These are phyloP conservation scores for Diachasmimorpha longicaudata DNA, from an alignment of 1,140 invertebrate genomes.

Conservation along the genomic window DNA sequence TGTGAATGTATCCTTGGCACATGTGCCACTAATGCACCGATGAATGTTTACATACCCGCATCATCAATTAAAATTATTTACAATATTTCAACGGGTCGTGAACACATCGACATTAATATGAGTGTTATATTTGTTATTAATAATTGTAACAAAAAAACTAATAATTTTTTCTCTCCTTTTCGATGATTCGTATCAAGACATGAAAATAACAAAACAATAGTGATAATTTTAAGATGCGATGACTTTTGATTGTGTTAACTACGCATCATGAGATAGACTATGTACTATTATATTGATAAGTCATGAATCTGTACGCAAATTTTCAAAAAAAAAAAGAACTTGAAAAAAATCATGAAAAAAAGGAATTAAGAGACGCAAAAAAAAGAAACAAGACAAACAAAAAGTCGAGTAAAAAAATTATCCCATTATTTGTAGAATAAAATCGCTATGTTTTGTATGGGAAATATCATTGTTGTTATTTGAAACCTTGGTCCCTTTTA, in stretches of 20 bases:
- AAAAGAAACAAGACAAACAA: conserved; percentile 21
- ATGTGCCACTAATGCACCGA: conserved; percentile 38
- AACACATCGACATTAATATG: conserved; percentile 47
- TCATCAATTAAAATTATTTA: conserved; percentile 27
- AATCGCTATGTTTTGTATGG: conserved; percentile 64
- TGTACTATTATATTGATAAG: conserved; percentile 40
- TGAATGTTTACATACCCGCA: conserved; percentile 34
- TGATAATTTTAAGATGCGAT: background rate
- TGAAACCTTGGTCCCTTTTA: background rate
- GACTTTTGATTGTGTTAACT: conserved; percentile 22
- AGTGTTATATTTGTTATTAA: conserved; percentile 51
- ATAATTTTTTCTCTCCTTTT: conserved; percentile 7
- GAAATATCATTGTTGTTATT: conserved; percentile 30
- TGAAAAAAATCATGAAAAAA: conserved; percentile 15
- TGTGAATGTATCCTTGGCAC: conserved; percentile 32
- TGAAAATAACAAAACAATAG: background rate
- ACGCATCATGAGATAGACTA: conserved; percentile 40
- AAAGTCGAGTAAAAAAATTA: conserved; percentile 45
- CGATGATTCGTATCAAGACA: background rate
- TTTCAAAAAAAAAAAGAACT: conserved; percentile 21
- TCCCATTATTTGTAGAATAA: conserved; percentile 64
- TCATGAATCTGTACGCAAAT: conserved; percentile 37
- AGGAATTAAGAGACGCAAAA: conserved; percentile 20
- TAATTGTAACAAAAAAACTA: conserved; percentile 37
- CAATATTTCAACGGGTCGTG: conserved; percentile 36